Base-by-base conservation (phyloP, 2,113 vertebrate genomes). In the Vidua macroura region DNA sequence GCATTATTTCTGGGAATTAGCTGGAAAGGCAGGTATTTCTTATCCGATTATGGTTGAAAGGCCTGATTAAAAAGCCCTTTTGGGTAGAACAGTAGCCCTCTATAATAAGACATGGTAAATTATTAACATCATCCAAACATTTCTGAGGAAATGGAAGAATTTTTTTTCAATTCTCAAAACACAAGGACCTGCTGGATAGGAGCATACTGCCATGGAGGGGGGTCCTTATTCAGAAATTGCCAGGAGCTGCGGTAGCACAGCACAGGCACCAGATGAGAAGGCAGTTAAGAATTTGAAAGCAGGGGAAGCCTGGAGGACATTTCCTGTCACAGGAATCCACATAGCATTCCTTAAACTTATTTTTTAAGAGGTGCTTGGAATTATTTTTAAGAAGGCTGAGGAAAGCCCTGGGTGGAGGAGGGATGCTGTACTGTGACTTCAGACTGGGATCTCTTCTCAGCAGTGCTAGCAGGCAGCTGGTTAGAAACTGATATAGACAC, bases 1-100 rank as follows among this genome's bases (percentile, higher is more conserved):
- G 24, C 69, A 72, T 78, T 83, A 60, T 94, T 85, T 86, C 75
- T 82, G 72, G 52, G 82, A 82, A 92, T 92, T 78, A 75, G 48
- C 39, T 68, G 64, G 68, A 86, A 91, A 95, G 83, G 33, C 7
- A 86, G 46, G 9, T 30, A 78, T 87, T 89, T 94, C 64, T 86
- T 66, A 86, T 51, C 39, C 68, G 86, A 78, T 89, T 81, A 55
- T 62, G 33, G 30, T 15, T 84, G 78, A 89, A 91, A 94, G 56
- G 30, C 35, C 52, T 74, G 77, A 84, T 70, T 84, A 94, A 92
- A 78, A 30, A 68, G 66, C 16, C 21, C 19, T 75, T 91, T 88
- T 51, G 53, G 21, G 60, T 15, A 81, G 80, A 92, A 78, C 11
- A 89, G 43, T 69, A 84, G n/a, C 12, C 30, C 27, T 86, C 48